These are phyloP conservation scores for Heliconius sara DNA, from an alignment of 2,888 invertebrate species.

Conservation along the genomic window DNA sequence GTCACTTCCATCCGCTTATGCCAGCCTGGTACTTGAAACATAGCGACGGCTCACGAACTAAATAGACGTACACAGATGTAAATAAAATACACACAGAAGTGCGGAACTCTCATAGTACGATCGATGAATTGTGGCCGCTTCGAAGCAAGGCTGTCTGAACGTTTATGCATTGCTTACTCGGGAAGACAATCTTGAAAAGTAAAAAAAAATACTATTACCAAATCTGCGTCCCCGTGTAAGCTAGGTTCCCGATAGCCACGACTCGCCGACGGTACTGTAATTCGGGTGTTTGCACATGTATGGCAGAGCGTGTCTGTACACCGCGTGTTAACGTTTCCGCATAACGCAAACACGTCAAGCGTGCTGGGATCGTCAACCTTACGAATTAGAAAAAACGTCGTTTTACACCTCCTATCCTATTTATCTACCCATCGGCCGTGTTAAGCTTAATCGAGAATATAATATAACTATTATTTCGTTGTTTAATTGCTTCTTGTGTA, in stretches of 20 bases:
- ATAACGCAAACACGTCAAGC: constrained; percentile 75
- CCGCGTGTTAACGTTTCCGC: constrained; percentile 84
- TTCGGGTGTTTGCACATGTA: constrained; percentile 67
- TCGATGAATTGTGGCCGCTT: neutral
- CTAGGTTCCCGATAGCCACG: no score
- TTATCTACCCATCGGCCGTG: constrained; percentile 34
- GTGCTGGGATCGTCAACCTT: constrained; percentile 82
- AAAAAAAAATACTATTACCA: neutral
- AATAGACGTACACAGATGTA: constrained; percentile 66
- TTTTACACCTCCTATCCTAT: constrained; percentile 54
- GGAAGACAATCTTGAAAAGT: neutral
- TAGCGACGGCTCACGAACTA: constrained; percentile 77
- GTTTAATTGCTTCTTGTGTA: neutral
- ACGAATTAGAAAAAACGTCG: constrained; percentile 79
- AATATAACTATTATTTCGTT: neutral
- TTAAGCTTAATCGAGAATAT: constrained; percentile 28
- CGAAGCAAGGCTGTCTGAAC: neutral
- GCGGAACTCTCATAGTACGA: constrained; percentile 55
- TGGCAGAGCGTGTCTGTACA: constrained; percentile 60
- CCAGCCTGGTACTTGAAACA: constrained; percentile 72
- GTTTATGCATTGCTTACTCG: neutral
- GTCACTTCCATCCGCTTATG: constrained; percentile 56
- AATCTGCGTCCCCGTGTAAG: neutral
- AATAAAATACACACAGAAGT: constrained; percentile 58
- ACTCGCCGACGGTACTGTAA: constrained; percentile 47